Evolutionary conservation across 2,797 vertebrate genomes (phyloP).

Genomic region (Synaphobranchus kaupii): DNA sequence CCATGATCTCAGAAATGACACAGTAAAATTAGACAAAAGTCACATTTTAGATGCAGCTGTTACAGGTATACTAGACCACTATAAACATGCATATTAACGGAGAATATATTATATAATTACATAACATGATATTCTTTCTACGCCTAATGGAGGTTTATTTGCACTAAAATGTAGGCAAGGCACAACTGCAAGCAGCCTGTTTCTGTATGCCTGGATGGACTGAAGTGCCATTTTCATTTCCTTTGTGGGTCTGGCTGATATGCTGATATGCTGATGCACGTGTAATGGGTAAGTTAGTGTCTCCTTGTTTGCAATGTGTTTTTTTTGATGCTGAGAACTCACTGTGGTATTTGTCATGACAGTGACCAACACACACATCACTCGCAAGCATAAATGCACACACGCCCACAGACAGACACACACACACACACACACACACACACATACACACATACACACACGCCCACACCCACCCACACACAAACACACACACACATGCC

Average conservation of each 20-base stretch:
- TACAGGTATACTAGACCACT: background rate
- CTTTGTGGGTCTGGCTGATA: background rate
- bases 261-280: too few species aligned
- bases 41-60: background rate
- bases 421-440: background rate
- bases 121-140: too few species aligned
- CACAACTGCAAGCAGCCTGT: background rate
- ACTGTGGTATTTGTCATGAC: background rate
- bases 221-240: background rate
- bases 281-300: background rate
- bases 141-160: too few species aligned
- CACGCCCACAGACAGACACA: background rate
- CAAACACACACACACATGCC: background rate
- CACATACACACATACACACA: background rate
- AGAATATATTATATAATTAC: too few species aligned
- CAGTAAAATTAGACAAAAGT: slow-evolving; percentile 11
- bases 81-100: background rate
- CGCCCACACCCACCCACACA: background rate
- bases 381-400: background rate
- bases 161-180: background rate
- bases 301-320: background rate
- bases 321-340: background rate
- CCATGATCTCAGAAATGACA: background rate
- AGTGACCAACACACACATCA: background rate
- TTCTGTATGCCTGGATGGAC: background rate